phyloP scores from a whole-genome alignment of 2,888 invertebrate species.

The Sacculina carcini region DNA sequence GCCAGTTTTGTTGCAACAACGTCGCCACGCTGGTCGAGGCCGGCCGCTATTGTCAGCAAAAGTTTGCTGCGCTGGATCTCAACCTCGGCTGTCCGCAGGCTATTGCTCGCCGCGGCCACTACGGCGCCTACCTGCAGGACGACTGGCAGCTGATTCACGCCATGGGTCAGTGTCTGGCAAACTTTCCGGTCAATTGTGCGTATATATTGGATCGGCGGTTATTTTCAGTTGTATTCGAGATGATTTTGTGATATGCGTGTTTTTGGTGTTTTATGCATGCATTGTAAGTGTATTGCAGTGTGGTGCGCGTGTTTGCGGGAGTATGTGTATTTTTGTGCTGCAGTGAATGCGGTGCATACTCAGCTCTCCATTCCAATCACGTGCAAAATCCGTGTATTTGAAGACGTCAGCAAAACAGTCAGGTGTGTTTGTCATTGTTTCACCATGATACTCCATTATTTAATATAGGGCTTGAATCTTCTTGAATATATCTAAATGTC shows the following conservation, averaged over 20 bases:
- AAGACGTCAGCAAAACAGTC: conserved; percentile 56
- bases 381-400: conserved; percentile 81
- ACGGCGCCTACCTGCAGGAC: conserved; percentile 86
- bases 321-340: conserved; percentile 17
- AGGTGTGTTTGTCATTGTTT: not conserved
- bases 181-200: not conserved
- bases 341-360: conserved; percentile 37
- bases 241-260: not conserved
- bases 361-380: conserved; percentile 62
- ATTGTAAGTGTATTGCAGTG: not conserved
- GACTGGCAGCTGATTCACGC: conserved; percentile 62
- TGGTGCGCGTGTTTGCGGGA: not conserved
- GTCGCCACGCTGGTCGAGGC: conserved; percentile 62
- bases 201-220: not conserved
- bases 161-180: conserved; percentile 35
- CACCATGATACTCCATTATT: too few species aligned
- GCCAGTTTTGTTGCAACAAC: conserved; percentile 89
- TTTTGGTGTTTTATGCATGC: conserved; percentile 7
- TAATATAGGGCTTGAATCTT: too few species aligned
- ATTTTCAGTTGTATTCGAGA: not conserved
- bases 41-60: conserved; percentile 41
- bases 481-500: too few species aligned
- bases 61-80: conserved; percentile 84
- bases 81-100: conserved; percentile 96
- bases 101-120: conserved; percentile 82